Evolutionary conservation across 1,140 invertebrate genomes (phyloP), one percentile per base, ranked within the genome.

Genomic region (Chlorops oryzae): DNA sequence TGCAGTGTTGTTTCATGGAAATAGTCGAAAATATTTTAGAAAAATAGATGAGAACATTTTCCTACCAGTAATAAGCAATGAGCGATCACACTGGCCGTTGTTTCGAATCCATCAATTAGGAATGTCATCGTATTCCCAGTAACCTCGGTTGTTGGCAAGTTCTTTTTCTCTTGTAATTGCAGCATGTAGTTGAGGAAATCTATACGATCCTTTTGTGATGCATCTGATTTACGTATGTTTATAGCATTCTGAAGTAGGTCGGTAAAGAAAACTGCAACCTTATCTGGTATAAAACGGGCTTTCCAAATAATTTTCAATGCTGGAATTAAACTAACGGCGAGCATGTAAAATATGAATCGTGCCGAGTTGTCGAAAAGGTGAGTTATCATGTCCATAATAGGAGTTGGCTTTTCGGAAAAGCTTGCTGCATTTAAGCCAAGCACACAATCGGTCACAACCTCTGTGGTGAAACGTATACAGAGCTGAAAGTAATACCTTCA

Each of bases 401-500:
- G 72, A 5, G 62, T 55, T 5, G 54, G 58, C 0, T 55, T 63
- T 0, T 59, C 55, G 6, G 50, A 17, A 47, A 65, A 76, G 62
- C 63, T 65, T 28, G 67, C 59, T 0, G 70, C 73, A 5, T 72
- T 61, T 2, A 79, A 51, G 0, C 75, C 77, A 47, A 79, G 65
- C 0, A 73, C 76, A 7, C 72, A 73, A 47, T 68, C 74, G 0
- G 76, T 74, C 3, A 78, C 74, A 13, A 75, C 69, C 47, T 79
- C 77, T 0, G 71, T 63, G 1, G 77, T 78, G 39, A 67, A 79
- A 42, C 69, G 63, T 1, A 63, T 49, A 27, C 65, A 70, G 22
- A 72, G 44, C 65, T 69, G 24, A 17, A 23, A 37, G 27, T 15
- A n/a, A n/a, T n/a, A n/a, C n/a, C n/a, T n/a, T n/a, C n/a, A n/a